These are phyloP conservation scores for Alauda arvensis DNA, from an alignment of 2,797 vertebrate genomes.

Conservation along the genomic window DNA sequence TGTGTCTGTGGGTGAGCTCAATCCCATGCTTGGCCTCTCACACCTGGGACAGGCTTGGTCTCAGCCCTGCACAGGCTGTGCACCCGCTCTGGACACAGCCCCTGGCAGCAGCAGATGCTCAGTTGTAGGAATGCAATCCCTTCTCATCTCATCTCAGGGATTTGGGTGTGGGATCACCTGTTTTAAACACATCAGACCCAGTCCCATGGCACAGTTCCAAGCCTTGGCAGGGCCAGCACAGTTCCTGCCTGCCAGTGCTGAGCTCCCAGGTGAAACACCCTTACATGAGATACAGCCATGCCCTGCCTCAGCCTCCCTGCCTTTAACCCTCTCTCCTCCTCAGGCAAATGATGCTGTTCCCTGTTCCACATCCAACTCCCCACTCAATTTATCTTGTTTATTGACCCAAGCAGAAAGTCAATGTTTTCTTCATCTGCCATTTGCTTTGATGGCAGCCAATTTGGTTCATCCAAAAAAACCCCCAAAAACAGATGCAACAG, in stretches of 20 bases:
- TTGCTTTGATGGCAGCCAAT: slow-evolving; percentile 41
- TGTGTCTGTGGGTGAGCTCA: fast-evolving
- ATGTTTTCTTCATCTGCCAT: slow-evolving; percentile 67
- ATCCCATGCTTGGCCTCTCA: neutral
- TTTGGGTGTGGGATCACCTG: neutral
- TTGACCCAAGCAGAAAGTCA: slow-evolving; percentile 71
- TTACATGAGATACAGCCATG: fast-evolving
- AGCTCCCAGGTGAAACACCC: neutral
- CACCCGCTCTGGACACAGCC: fast-evolving
- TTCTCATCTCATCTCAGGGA: fast-evolving
- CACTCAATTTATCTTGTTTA: slow-evolving; percentile 68
- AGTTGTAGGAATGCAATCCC: neutral
- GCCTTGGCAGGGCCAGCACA: fast-evolving
- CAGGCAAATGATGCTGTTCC: slow-evolving; percentile 54
- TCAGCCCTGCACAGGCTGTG: neutral
- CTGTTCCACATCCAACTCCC: slow-evolving; percentile 28
- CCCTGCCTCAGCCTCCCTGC: neutral
- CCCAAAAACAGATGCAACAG: neutral
- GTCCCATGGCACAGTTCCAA: too few species aligned
- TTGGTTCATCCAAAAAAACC: slow-evolving; percentile 8
- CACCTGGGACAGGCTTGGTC: neutral
- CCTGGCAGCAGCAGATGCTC: neutral
- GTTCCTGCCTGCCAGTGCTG: neutral
- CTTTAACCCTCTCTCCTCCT: slow-evolving; percentile 43
- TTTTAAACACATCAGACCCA: neutral